Evolutionary conservation across 2,113 vertebrate genomes (phyloP).

Genomic region (Muntiacus reevesi): DNA sequence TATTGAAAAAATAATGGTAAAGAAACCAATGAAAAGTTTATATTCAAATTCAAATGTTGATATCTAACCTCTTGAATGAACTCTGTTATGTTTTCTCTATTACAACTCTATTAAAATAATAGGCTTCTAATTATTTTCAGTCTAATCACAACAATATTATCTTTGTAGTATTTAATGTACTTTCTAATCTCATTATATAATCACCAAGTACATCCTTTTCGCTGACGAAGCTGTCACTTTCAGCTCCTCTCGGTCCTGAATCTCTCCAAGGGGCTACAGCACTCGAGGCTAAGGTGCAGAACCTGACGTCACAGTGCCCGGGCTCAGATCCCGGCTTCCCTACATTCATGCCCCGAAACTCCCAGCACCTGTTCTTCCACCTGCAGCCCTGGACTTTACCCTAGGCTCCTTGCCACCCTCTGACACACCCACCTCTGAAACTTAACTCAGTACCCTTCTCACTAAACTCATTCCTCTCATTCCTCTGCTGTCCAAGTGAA

Average conservation of each 20-base stretch:
- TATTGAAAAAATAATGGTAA: neutral
- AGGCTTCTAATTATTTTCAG: neutral
- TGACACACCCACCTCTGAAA: neutral
- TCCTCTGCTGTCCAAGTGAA: neutral
- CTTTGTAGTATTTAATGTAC: neutral
- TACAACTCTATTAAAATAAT: neutral
- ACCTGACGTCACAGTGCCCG: neutral
- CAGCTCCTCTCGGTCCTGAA: neutral
- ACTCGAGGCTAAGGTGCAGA: accelerated
- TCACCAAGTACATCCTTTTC: neutral
- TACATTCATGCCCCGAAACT: neutral
- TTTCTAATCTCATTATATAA: neutral
- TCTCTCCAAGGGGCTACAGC: neutral
- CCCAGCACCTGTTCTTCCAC: neutral
- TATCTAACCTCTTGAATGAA: neutral
- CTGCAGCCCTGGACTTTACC: neutral
- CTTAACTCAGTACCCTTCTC: neutral
- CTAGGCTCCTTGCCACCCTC: neutral
- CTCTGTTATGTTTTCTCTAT: neutral
- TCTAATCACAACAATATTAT: neutral
- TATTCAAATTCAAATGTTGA: neutral
- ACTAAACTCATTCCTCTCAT: neutral
- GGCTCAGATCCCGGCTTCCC: neutral
- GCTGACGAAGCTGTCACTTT: neutral
- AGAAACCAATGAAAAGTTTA: neutral